phyloP scores from a whole-genome alignment of 1,140 invertebrate genomes.

The Macrobrachium nipponense region DNA sequence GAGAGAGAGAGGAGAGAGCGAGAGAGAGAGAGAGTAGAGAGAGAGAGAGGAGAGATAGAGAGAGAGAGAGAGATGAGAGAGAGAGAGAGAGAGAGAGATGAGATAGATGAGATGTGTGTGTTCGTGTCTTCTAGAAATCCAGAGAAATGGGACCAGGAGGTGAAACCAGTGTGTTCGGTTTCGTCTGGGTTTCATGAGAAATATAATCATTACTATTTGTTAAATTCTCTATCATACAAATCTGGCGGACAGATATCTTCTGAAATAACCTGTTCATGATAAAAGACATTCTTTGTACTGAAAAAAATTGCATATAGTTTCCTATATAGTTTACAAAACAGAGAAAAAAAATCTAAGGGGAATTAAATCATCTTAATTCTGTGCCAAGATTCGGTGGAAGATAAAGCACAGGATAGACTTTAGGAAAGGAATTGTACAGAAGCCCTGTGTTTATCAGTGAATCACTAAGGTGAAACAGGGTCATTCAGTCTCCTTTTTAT shows the following conservation, averaged over 20 bases:
- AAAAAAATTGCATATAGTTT: too few relatives aligned
- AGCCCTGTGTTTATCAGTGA: too few relatives aligned
- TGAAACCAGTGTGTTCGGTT: too few relatives aligned
- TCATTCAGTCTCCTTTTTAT: too few relatives aligned
- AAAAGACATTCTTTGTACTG: background rate
- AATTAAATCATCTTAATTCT: constrained; percentile 23
- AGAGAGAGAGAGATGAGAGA: too few relatives aligned
- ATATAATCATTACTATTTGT: background rate
- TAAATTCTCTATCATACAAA: background rate
- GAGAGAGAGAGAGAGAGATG: background rate
- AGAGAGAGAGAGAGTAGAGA: too few relatives aligned
- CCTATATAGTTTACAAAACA: background rate
- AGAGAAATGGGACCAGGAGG: background rate
- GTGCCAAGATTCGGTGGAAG: constrained; percentile 26
- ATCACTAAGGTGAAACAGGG: too few relatives aligned
- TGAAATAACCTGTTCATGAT: constrained; percentile 5
- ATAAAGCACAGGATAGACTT: too few relatives aligned
- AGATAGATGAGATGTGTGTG: too few relatives aligned
- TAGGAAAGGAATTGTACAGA: too few relatives aligned
- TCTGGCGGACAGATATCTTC: constrained; percentile 31
- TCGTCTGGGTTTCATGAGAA: background rate
- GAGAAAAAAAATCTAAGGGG: background rate
- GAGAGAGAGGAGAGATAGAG: too few relatives aligned
- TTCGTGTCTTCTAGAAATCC: background rate
- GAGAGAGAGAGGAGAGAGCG: too few relatives aligned